These are phyloP conservation scores for Athetis lepigone DNA, from an alignment of 2,888 invertebrate species.

Conservation along the genomic window DNA sequence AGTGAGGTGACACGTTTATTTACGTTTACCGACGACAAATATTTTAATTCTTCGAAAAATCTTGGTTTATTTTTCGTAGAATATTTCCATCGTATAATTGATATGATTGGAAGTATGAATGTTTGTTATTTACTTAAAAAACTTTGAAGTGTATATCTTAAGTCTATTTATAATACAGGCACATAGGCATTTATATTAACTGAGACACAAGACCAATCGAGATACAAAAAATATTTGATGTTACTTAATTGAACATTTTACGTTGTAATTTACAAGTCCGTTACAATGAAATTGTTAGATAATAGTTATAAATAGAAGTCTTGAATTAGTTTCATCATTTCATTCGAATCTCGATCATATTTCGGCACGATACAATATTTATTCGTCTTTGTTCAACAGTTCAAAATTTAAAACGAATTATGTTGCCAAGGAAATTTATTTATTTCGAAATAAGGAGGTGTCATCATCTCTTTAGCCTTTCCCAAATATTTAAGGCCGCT, in stretches of 20 bases:
- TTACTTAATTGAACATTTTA: slow-evolving; percentile 23
- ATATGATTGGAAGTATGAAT: too few relatives aligned
- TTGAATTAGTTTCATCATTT: slow-evolving; percentile 20
- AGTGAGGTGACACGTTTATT: slow-evolving; percentile 22
- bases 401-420: slow-evolving; percentile 40
- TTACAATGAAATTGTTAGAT: slow-evolving; percentile 23
- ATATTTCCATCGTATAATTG: too few relatives aligned
- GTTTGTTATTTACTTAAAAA: too few relatives aligned
- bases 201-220: slow-evolving; percentile 1
- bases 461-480: too few relatives aligned
- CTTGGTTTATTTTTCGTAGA: not conserved
- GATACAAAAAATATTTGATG: slow-evolving; percentile 29
- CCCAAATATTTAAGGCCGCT: too few relatives aligned
- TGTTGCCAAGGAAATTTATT: slow-evolving; percentile 19
- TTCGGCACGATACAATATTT: slow-evolving; percentile 14
- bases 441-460: slow-evolving; percentile 31
- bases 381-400: not conserved
- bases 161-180: too few relatives aligned
- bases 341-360: slow-evolving; percentile 15
- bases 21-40: not conserved
- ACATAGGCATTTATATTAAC: not conserved
- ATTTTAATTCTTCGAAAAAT: not conserved
- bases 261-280: slow-evolving; percentile 5
- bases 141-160: too few relatives aligned
- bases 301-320: slow-evolving; percentile 8